Evolutionary conservation across 2,888 invertebrate species (phyloP).

Genomic region (Phyto melanocephala): DNA sequence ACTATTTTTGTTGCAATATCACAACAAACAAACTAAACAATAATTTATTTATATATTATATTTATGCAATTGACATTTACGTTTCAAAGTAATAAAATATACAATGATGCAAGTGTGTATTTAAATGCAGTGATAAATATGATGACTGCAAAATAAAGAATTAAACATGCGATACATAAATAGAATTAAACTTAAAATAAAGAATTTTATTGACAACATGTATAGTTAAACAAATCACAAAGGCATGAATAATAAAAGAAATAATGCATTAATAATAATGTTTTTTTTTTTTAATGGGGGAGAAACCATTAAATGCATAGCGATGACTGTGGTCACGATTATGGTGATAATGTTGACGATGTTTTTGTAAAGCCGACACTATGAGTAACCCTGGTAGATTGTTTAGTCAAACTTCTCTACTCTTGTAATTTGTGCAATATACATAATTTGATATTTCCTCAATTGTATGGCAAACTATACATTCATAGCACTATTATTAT

Average conservation of each 20-base stretch:
- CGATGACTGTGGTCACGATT: constrained; percentile 28
- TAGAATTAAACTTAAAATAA: background rate
- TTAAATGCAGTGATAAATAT: constrained; percentile 47
- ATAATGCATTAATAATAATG: background rate
- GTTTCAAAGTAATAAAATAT: constrained; percentile 28
- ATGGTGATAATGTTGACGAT: constrained; percentile 14
- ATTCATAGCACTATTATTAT: too few relatives aligned
- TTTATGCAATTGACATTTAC: constrained; percentile 59
- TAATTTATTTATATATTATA: constrained; percentile 17
- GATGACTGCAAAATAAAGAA: background rate
- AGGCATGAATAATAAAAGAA: constrained; percentile 43
- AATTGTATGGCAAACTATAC: constrained; percentile 69
- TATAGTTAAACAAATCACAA: constrained; percentile 56
- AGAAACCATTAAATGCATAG: background rate
- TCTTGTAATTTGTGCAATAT: constrained; percentile 33
- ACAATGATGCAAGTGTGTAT: background rate
- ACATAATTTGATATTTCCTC: constrained; percentile 78
- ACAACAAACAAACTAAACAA: background rate
- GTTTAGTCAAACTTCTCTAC: background rate
- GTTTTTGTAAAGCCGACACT: background rate
- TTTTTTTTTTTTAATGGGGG: background rate
- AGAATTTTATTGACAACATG: background rate
- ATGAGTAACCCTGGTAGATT: constrained; percentile 32
- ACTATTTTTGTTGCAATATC: background rate
- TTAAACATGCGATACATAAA: constrained; percentile 9